Conservation (phyloP, 2,797 vertebrate species). For the Malurus leucopterus region DNA sequence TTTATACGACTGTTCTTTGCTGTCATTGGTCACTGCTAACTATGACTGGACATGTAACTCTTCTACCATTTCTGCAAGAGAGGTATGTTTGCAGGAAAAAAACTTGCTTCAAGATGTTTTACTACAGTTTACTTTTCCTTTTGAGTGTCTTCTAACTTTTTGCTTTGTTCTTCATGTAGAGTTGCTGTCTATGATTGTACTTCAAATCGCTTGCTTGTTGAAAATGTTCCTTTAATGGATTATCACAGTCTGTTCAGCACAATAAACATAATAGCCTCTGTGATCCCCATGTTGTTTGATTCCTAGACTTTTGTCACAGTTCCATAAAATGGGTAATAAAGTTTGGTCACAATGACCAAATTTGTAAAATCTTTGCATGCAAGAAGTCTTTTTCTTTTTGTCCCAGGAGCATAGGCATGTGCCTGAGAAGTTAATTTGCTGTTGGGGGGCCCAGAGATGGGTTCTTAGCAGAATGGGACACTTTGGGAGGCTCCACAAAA, state of each 20-base stretch:
- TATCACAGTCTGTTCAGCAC: slow-evolving; percentile 90
- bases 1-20: slow-evolving; percentile 90
- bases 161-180: slow-evolving; percentile 83
- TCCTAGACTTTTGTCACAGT: slow-evolving; percentile 67
- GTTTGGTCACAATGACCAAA: slow-evolving; percentile 62
- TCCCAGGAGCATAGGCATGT: not conserved
- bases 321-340: slow-evolving; percentile 70
- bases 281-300: slow-evolving; percentile 75
- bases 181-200: slow-evolving; percentile 86
- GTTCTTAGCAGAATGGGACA: accelerated
- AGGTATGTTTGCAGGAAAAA: slow-evolving; percentile 78
- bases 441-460: not conserved
- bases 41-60: slow-evolving; percentile 87
- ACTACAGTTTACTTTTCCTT: slow-evolving; percentile 72
- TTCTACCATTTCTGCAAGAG: slow-evolving; percentile 82
- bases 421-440: not conserved
- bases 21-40: slow-evolving; percentile 80
- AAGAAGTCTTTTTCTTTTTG: slow-evolving; percentile 13
- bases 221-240: slow-evolving; percentile 85
- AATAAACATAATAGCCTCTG: slow-evolving; percentile 91
- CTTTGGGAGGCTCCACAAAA: not conserved
- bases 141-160: slow-evolving; percentile 80
- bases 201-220: slow-evolving; percentile 85
- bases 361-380: slow-evolving; percentile 33
- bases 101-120: slow-evolving; percentile 64